These are phyloP conservation scores for Drosophila tripunctata DNA, from an alignment of 2,888 invertebrate species.

Conservation along the genomic window DNA sequence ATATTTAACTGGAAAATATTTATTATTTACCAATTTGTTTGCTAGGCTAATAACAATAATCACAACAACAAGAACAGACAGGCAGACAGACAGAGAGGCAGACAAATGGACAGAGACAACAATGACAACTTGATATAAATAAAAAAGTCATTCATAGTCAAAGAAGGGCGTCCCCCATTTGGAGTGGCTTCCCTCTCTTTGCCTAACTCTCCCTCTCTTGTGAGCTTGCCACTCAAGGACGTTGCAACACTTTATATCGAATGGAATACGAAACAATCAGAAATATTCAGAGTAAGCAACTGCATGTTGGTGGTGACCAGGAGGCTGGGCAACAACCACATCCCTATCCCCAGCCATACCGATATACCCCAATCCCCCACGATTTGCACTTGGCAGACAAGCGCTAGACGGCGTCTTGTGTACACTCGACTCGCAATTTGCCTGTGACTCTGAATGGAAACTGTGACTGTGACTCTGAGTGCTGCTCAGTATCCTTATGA, in stretches of 20 bases:
- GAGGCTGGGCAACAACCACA: conserved; percentile 10
- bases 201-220: conserved; percentile 7
- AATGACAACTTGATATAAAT: conserved; percentile 56
- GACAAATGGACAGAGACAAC: conserved; percentile 18
- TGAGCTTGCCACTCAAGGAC: conserved; percentile 54
- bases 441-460: conserved; percentile 26
- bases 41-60: conserved; percentile 82
- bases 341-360: background rate
- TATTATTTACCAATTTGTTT: conserved; percentile 83
- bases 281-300: conserved; percentile 57
- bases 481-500: conserved; percentile 31
- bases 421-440: conserved; percentile 68
- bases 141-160: conserved; percentile 40
- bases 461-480: conserved; percentile 8
- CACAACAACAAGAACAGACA: conserved; percentile 57
- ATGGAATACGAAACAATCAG: conserved; percentile 77
- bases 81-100: conserved; percentile 4
- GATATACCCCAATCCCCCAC: conserved; percentile 23
- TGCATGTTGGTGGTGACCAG: conserved; percentile 37
- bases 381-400: conserved; percentile 73
- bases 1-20: conserved; percentile 82
- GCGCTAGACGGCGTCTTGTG: conserved; percentile 75
- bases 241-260: conserved; percentile 71
- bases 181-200: background rate
- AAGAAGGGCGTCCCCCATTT: conserved; percentile 20